phyloP scores from a whole-genome alignment of 2,113 vertebrate genomes.

The Furnarius figulus region DNA sequence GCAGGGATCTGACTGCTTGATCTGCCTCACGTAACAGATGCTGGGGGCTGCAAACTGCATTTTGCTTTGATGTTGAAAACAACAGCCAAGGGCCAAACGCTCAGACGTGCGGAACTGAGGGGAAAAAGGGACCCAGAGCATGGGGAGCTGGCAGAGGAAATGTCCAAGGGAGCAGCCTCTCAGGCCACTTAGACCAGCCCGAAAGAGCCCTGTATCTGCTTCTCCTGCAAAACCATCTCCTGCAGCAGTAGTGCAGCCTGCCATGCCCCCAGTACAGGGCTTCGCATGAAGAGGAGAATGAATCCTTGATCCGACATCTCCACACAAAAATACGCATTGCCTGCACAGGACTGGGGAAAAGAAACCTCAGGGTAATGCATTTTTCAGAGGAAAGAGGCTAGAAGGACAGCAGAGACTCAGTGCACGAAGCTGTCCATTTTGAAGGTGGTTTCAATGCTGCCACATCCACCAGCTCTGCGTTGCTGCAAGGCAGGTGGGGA shows the following conservation, averaged over 20 bases:
- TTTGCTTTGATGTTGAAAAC: neutral
- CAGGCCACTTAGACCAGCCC: neutral
- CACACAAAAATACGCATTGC: accelerated
- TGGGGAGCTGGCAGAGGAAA: neutral
- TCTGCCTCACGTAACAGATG: neutral
- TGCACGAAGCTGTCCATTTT: accelerated
- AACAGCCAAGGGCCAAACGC: neutral
- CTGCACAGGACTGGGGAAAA: neutral
- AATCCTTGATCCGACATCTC: neutral
- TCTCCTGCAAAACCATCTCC: neutral
- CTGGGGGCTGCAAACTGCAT: neutral
- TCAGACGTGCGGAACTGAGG: neutral
- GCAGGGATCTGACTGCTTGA: neutral
- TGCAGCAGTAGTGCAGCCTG: neutral
- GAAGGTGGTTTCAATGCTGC: neutral
- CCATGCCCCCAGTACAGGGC: too few relatives aligned
- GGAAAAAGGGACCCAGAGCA: neutral
- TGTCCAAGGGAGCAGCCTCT: neutral
- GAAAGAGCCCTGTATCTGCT: neutral
- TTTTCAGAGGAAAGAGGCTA: neutral
- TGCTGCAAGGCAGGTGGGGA: neutral
- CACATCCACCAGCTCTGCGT: neutral
- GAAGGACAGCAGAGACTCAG: neutral
- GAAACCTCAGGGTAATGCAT: neutral
- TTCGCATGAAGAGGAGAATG: neutral